Conservation (phyloP, 2,888 invertebrate genomes). For the Thereva unica region DNA sequence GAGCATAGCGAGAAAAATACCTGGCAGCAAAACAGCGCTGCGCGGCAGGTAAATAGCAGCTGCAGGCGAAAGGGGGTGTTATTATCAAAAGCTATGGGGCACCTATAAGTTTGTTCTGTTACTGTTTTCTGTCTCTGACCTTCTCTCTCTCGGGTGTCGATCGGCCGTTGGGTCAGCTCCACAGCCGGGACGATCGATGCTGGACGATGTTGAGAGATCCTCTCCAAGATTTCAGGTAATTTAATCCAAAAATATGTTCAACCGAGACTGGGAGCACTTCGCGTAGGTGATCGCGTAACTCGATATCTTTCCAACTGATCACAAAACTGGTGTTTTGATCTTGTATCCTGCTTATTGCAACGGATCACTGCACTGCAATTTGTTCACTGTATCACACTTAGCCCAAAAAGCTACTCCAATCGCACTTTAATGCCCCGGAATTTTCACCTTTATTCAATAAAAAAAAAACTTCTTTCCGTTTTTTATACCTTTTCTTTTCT, state of each 20-base stretch:
- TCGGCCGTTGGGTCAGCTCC: no score
- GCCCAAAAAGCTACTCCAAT: background rate
- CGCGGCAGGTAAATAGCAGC: conserved; percentile 1
- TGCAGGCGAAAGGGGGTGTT: no score
- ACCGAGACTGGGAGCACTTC: conserved; percentile 7
- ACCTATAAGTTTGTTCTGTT: no score
- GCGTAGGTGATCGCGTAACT: conserved; percentile 22
- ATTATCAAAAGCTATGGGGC: no score
- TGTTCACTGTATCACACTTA: conserved; percentile 3
- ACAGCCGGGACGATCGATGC: conserved; percentile 9
- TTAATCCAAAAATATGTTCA: conserved; percentile 27
- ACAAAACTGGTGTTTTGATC: conserved; percentile 19
- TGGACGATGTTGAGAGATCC: conserved; percentile 8
- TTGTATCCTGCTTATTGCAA: conserved; percentile 5
- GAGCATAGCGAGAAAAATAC: background rate
- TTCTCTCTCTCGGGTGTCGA: conserved; percentile 17
- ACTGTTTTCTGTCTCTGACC: conserved; percentile 9
- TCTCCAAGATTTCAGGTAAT: conserved; percentile 1
- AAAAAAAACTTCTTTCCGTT: background rate
- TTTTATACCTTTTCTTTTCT: no score
- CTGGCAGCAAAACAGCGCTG: conserved; percentile 5
- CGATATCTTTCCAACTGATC: conserved; percentile 11
- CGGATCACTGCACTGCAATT: conserved; percentile 9
- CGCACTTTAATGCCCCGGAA: background rate
- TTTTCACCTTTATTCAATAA: background rate